Evolutionary conservation across 2,888 invertebrate genomes (phyloP), one percentile per base, ranked within the genome.

Genomic region (Philopedon plagiatum): DNA sequence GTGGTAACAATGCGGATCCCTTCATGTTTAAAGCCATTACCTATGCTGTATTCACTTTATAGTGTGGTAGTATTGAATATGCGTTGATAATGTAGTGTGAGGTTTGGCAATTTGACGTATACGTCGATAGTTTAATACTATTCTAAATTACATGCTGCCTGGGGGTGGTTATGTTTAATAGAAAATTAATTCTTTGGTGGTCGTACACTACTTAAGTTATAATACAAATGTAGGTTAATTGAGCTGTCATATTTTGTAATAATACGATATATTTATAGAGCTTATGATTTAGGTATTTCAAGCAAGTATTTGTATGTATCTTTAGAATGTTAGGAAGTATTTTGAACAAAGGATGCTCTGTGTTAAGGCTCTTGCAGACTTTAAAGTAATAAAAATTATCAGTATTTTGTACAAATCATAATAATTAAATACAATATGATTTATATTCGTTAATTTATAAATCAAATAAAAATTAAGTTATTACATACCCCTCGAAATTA

Each of bases 11-110:
- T 73, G 54, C 57, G 61, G 56, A 56, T 34, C 61, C 68, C 61
- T 61, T 68, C 29, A 60, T 58, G 61, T 65, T 71, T 72, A 72
- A 72, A 67, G 68, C 72, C 64, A 72, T 72, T 72, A 72, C 67
- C 72, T 62, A 67, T 32, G 64, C 67, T 57, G 54, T 71, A 61
- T 71, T 71, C 65, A 49, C 70, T 56, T 70, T 64, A 71, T 65
- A 44, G 65, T 72, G 68, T 57, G 71, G 66, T 65, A 56, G 62
- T 54, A 56, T 66, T 58, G 71, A 71, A 65, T 70, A 58, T 39
- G 54, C 66, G 49, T 54, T 60, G 65, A 57, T 66, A 66, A 66
- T 71, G 51, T 66, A 71, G 44, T 65, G 44, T 23, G 57, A 57
- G 65, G 57, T 51, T 57, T 57, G 34, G 54, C 34, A 71, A 71